phyloP scores from a whole-genome alignment of 2,797 vertebrate genomes.

The Danio albolineatus region DNA sequence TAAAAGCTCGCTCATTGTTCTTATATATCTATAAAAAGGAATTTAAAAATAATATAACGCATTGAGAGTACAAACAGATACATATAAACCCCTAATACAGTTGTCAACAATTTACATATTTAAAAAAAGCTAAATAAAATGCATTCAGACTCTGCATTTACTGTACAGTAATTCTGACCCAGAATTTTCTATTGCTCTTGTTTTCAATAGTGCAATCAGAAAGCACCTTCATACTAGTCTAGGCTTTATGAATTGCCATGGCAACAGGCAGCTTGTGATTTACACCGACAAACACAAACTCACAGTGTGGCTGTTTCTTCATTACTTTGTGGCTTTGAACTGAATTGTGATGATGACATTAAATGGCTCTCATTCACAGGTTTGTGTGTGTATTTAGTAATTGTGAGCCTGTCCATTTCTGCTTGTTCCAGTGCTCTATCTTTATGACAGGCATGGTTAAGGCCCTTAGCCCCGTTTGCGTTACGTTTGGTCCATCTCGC shows the following conservation, averaged over 20 bases:
- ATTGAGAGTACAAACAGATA: no score
- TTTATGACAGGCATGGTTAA: slow-evolving; percentile 66
- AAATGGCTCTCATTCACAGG: slow-evolving; percentile 50
- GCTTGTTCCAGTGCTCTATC: slow-evolving; percentile 60
- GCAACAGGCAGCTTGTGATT: slow-evolving; percentile 59
- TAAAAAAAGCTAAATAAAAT: not conserved
- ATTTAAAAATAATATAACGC: no score
- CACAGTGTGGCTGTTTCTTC: slow-evolving; percentile 26
- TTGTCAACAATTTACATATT: not conserved
- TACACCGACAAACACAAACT: slow-evolving; percentile 45
- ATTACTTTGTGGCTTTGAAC: slow-evolving; percentile 44
- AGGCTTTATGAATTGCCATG: slow-evolving; percentile 57
- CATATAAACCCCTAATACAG: no score
- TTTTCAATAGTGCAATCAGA: slow-evolving; percentile 55
- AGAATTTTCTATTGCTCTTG: slow-evolving; percentile 10
- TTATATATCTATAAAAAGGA: no score
- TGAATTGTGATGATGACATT: slow-evolving; percentile 63
- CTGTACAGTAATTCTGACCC: not conserved
- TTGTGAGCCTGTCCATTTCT: slow-evolving; percentile 58
- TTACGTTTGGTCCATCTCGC: slow-evolving; percentile 40
- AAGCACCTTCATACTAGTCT: slow-evolving; percentile 39
- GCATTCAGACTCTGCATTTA: not conserved
- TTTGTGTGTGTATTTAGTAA: slow-evolving; percentile 53
- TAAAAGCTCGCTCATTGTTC: no score
- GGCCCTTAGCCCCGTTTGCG: slow-evolving; percentile 51